Base-by-base conservation (phyloP, 2,797 vertebrate species). In the Pogonophryne albipinna region DNA sequence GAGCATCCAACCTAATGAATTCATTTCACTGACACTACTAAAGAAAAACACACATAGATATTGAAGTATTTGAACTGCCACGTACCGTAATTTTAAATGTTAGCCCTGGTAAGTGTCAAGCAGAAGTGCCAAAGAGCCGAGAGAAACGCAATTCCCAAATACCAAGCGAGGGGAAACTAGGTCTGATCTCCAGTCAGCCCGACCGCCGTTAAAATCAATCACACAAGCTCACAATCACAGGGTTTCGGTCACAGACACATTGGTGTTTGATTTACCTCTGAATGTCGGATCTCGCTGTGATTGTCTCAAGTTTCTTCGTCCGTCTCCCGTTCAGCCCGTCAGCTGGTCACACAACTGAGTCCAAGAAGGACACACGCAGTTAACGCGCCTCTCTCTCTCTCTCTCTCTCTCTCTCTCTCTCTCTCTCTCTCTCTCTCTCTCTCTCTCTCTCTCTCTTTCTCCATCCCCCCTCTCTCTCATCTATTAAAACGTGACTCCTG, bases 331-430 rank as follows among this genome's bases (percentile, higher is more conserved):
- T 76, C 84, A 72, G 89, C 78, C 86, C 78, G 91, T 87, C 88
- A 88, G 84, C 89, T 79, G 81, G 79, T 88, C 86, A 87, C 87
- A 85, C 66, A 83, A 86, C 93, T 83, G 93, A 92, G 88, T 89
- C 88, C 85, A 87, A 91, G 91, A 91, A 91, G 93, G 89, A 87
- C 85, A 82, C 87, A 89, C 88, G 86, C 89, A 84, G 91, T 79
- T 84, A 82, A 85, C 79, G 60, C 64, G 42, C 27, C 60, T 34
- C 83, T 82, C 76, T 69, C 84, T 68, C 71, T 68, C 82, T 17
- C 71, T 72, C 84, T 62, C 76, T 47, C 62, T 12, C 56, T 69
- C 84, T 68, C 71, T 68, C 82, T 72, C 83, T 57, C 69, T 20
- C 20, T 20, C 20, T 20, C 20, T 20, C 20, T 20, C 20, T 20